Conservation (phyloP, 2,113 vertebrate genomes). For the Oryzias celebensis region DNA sequence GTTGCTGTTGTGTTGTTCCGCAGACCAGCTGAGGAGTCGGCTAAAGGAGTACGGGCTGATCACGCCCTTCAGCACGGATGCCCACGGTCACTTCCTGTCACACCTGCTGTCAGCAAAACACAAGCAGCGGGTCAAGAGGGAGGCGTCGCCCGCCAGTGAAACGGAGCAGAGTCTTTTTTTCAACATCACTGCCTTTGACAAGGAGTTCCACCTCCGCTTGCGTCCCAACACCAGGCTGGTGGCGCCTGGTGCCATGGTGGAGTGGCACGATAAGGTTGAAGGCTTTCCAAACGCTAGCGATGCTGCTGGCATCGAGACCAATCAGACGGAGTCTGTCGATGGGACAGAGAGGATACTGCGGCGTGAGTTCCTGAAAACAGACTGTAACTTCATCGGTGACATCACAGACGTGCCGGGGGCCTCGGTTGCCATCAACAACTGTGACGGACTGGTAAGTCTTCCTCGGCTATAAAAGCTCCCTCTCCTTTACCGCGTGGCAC, state of each 20-base stretch:
- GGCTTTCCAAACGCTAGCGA: constrained; percentile 31
- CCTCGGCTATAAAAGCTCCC: constrained; percentile 7
- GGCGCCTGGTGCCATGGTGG: constrained; percentile 86
- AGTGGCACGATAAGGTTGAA: constrained; percentile 84
- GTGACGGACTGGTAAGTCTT: constrained; percentile 94
- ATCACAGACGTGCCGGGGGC: constrained; percentile 88
- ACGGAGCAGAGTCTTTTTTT: constrained; percentile 82
- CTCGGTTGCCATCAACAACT: constrained; percentile 96
- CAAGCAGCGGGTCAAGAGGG: constrained; percentile 84
- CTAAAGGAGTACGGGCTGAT: constrained; percentile 86
- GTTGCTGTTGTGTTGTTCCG: constrained; percentile 8
- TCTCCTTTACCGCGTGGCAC: background rate
- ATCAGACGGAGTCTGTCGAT: constrained; percentile 17
- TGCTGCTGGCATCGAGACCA: background rate
- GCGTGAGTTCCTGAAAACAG: constrained; percentile 85
- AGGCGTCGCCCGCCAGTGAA: constrained; percentile 41
- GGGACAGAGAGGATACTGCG: constrained; percentile 72
- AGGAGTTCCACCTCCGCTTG: constrained; percentile 90
- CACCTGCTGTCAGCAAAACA: constrained; percentile 85
- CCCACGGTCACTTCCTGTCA: constrained; percentile 88
- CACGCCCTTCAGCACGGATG: constrained; percentile 87
- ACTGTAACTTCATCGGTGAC: constrained; percentile 94
- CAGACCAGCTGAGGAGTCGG: constrained; percentile 76
- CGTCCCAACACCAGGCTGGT: constrained; percentile 83
- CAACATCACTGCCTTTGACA: constrained; percentile 91